Evolutionary conservation across 2,113 vertebrate species (phyloP).

Genomic region (Lepus europaeus): DNA sequence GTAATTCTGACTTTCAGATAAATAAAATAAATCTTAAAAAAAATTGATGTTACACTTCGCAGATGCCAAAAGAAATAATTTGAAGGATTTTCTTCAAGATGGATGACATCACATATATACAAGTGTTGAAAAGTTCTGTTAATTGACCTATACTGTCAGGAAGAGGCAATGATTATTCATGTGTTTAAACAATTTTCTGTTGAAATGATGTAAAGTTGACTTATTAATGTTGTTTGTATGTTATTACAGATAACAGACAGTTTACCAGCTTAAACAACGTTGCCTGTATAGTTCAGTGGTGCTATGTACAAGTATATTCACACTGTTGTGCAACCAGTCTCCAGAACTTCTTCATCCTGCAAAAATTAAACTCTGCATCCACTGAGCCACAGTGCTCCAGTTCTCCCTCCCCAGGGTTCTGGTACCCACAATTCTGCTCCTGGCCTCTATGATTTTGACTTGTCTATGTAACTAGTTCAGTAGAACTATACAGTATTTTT

Average conservation of each 20-base stretch:
- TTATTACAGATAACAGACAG: not conserved
- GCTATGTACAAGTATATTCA: too few relatives aligned
- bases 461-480: not conserved
- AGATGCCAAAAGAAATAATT: constrained; percentile 59
- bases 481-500: not conserved
- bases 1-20: too few relatives aligned
- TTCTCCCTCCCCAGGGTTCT: rapidly evolving
- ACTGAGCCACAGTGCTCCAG: not conserved
- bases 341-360: not conserved
- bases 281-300: not conserved
- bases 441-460: not conserved
- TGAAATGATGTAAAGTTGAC: constrained; percentile 20
- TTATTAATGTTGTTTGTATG: not conserved
- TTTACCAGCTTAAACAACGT: not conserved
- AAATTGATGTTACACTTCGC: constrained; percentile 71
- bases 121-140: constrained; percentile 7
- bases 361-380: not conserved
- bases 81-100: constrained; percentile 68
- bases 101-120: constrained; percentile 55
- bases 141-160: not conserved
- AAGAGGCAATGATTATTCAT: constrained; percentile 40
- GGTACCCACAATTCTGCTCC: too few relatives aligned
- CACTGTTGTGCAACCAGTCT: not conserved
- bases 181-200: not conserved
- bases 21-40: not conserved